Evolutionary conservation across 2,113 vertebrate species (phyloP).

Genomic region (Platysteira castanea): DNA sequence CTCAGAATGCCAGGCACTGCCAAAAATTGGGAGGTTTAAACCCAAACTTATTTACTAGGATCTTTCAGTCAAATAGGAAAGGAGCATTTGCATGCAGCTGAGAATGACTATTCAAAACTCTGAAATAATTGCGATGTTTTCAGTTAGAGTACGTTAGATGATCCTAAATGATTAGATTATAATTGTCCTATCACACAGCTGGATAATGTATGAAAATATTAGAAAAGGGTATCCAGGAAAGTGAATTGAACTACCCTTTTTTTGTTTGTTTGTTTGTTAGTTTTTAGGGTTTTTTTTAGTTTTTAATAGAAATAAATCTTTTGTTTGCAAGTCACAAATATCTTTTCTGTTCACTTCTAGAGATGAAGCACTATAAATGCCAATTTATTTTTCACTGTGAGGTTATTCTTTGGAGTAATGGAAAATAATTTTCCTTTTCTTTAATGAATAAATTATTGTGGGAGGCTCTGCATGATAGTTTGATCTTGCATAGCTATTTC

Average conservation of each 20-base stretch:
- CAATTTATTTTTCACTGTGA: slow-evolving; percentile 38
- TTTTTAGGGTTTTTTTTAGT: no score
- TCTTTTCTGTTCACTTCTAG: neutral
- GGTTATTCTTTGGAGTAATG: slow-evolving; percentile 35
- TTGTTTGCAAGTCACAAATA: slow-evolving; percentile 11
- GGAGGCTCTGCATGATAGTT: slow-evolving; percentile 11
- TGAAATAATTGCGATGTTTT: neutral
- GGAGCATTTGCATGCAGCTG: neutral
- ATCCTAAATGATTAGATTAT: neutral
- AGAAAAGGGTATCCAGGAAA: neutral
- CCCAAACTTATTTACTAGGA: neutral
- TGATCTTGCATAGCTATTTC: slow-evolving; percentile 13
- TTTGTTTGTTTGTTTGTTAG: neutral
- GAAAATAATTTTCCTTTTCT: slow-evolving; percentile 29
- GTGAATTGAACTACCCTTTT: neutral
- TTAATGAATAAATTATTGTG: slow-evolving; percentile 38
- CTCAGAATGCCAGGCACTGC: neutral
- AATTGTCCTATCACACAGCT: neutral
- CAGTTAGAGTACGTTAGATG: neutral
- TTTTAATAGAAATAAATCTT: neutral
- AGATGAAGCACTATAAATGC: slow-evolving; percentile 31
- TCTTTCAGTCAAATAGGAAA: neutral
- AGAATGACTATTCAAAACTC: neutral
- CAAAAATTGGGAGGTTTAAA: neutral
- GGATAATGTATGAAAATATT: neutral